Conservation (phyloP, 2,797 vertebrate genomes). For the Falco columbarius region DNA sequence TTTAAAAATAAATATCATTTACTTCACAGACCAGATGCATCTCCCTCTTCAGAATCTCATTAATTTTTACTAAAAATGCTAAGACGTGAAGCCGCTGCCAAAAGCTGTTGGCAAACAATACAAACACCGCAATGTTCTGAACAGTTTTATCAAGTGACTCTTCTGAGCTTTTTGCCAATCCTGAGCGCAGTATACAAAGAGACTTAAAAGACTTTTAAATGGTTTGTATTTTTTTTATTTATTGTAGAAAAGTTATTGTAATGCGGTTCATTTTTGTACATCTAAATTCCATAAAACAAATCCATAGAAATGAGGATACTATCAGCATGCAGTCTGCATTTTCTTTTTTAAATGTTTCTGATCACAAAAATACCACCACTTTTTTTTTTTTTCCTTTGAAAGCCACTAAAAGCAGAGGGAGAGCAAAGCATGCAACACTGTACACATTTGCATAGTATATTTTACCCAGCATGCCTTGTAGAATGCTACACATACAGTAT, state of each 20-base stretch:
- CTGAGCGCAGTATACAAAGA: not conserved
- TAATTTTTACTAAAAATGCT: not conserved
- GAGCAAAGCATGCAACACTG: slow-evolving; percentile 90
- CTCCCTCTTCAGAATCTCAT: not conserved
- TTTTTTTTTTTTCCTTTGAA: slow-evolving; percentile 72
- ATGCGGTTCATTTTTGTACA: slow-evolving; percentile 90
- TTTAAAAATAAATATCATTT: not conserved
- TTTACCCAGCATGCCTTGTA: slow-evolving; percentile 92
- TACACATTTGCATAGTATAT: slow-evolving; percentile 92
- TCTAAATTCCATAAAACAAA: slow-evolving; percentile 88
- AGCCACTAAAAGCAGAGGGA: slow-evolving; percentile 87
- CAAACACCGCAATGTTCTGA: not conserved
- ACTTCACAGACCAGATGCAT: not conserved
- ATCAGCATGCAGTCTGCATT: slow-evolving; percentile 94
- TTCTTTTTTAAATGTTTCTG: slow-evolving; percentile 84
- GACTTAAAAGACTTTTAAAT: not conserved
- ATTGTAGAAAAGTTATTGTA: slow-evolving; percentile 91
- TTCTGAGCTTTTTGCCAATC: not conserved
- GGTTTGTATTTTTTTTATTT: slow-evolving; percentile 76
- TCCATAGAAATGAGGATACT: slow-evolving; percentile 92
- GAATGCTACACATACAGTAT: slow-evolving; percentile 85
- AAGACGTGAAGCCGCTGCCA: not conserved
- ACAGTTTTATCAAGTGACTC: not conserved
- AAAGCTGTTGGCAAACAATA: not conserved
- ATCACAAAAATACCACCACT: slow-evolving; percentile 88